Conservation (phyloP, 2,888 invertebrate genomes). For the Troglohyphantes excavatus region DNA sequence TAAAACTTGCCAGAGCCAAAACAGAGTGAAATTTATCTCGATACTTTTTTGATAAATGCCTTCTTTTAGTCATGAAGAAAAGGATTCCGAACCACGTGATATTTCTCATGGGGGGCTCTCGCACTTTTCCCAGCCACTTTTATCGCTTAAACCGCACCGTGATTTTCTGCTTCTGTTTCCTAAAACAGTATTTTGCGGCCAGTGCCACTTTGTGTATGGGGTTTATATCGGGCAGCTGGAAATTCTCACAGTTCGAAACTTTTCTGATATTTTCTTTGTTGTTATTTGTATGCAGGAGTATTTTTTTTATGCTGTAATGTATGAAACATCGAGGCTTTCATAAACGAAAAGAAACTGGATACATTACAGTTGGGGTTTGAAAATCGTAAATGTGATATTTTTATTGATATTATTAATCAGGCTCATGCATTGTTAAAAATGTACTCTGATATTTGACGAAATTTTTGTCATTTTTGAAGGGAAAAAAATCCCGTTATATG, state of each 20-base stretch:
- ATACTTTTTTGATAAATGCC: background rate
- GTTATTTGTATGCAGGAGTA: too few species aligned
- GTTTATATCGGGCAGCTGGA: background rate
- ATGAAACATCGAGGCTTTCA: too few species aligned
- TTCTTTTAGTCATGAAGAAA: background rate
- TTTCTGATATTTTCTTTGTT: background rate
- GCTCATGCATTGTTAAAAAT: too few species aligned
- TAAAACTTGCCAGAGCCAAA: background rate
- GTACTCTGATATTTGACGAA: too few species aligned
- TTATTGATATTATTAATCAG: too few species aligned
- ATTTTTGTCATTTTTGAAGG: too few species aligned
- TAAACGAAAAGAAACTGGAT: too few species aligned
- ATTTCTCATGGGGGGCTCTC: background rate
- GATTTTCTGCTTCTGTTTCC: conserved; percentile 7
- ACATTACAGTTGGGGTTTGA: too few species aligned
- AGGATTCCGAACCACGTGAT: background rate
- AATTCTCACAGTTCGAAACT: background rate
- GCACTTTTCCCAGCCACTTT: background rate
- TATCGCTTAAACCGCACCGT: background rate
- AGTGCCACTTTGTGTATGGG: background rate
- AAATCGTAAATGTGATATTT: too few species aligned
- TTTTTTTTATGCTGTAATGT: too few species aligned
- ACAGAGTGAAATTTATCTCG: background rate
- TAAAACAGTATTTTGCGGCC: background rate
- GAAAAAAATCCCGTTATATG: too few species aligned